phyloP scores from a whole-genome alignment of 2,797 vertebrate species.

The Fistularia tabacaria region DNA sequence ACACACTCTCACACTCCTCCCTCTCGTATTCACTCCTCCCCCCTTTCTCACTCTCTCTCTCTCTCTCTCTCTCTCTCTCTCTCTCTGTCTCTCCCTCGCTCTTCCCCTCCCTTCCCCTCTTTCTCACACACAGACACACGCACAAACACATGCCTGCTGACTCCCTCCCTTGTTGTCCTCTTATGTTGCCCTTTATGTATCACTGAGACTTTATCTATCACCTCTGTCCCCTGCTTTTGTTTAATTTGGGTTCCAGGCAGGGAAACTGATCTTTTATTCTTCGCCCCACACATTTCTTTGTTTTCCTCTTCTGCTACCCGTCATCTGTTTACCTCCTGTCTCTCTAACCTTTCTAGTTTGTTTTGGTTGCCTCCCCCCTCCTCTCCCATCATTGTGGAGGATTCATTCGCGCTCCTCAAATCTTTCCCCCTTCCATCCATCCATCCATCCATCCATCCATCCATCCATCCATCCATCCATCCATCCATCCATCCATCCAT shows the following conservation, averaged over 20 bases:
- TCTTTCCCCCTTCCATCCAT: background rate
- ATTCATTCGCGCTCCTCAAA: too few species aligned
- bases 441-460: too few species aligned
- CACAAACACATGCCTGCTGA: constrained; percentile 38
- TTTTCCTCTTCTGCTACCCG: background rate
- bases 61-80: constrained; percentile 10
- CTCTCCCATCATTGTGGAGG: background rate
- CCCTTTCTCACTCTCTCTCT: constrained; percentile 16
- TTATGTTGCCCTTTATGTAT: constrained; percentile 43
- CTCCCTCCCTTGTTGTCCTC: constrained; percentile 37
- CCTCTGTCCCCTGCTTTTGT: constrained; percentile 30
- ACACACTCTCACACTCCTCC: constrained; percentile 35
- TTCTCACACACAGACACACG: constrained; percentile 5
- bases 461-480: too few species aligned
- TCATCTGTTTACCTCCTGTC: constrained; percentile 2
- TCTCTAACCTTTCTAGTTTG: too few species aligned
- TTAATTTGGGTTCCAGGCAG: background rate
- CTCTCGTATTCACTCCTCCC: constrained; percentile 39
- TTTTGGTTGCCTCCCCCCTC: background rate
- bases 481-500: too few species aligned
- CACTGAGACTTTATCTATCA: constrained; percentile 41
- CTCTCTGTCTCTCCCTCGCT: constrained; percentile 19
- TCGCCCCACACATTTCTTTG: background rate
- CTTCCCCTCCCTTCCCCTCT: constrained; percentile 9
- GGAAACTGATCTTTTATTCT: too few species aligned